Conservation (phyloP, 1,140 invertebrate species). For the Drosophila bipectinata region DNA sequence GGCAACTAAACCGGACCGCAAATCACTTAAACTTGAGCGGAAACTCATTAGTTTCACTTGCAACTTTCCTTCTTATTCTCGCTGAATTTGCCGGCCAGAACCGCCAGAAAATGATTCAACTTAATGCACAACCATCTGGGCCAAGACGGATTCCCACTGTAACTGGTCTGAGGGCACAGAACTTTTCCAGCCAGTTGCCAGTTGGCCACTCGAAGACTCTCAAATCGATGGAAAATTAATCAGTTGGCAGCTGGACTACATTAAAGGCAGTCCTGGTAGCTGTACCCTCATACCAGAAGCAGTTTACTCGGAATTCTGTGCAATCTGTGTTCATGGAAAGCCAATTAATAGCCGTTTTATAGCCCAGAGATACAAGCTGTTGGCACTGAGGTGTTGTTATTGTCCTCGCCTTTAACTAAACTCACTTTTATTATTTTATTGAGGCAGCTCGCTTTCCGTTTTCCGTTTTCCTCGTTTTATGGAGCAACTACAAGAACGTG, state of each 20-base stretch:
- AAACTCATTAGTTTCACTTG: slow-evolving; percentile 71
- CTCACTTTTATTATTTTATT: slow-evolving; percentile 77
- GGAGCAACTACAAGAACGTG: slow-evolving; percentile 43
- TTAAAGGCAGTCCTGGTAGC: slow-evolving; percentile 15
- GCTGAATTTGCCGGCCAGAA: slow-evolving; percentile 4
- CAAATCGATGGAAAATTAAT: slow-evolving; percentile 46
- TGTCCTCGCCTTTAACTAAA: slow-evolving; percentile 78
- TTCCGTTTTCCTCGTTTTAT: slow-evolving; percentile 40
- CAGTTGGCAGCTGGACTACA: slow-evolving; percentile 29
- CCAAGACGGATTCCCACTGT: slow-evolving; percentile 25
- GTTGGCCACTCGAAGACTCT: background rate
- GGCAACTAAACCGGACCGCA: slow-evolving; percentile 38
- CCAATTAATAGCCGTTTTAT: slow-evolving; percentile 47
- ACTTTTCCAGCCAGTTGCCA: slow-evolving; percentile 9
- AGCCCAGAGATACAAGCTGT: slow-evolving; percentile 25
- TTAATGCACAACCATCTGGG: slow-evolving; percentile 24
- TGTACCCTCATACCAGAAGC: background rate
- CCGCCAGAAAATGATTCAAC: no score
- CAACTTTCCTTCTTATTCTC: slow-evolving; percentile 14
- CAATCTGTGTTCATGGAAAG: slow-evolving; percentile 3
- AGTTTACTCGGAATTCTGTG: background rate
- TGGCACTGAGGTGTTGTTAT: slow-evolving; percentile 59
- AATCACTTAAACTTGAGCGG: slow-evolving; percentile 65
- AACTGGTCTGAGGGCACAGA: slow-evolving; percentile 14
- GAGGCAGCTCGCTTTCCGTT: slow-evolving; percentile 18